Percentiles rank a stretch among this genome's conserved stretches.
These are phyloP conservation scores for Empidonax traillii DNA, from an alignment of 2,113 vertebrate species.

Conservation along the genomic window DNA sequence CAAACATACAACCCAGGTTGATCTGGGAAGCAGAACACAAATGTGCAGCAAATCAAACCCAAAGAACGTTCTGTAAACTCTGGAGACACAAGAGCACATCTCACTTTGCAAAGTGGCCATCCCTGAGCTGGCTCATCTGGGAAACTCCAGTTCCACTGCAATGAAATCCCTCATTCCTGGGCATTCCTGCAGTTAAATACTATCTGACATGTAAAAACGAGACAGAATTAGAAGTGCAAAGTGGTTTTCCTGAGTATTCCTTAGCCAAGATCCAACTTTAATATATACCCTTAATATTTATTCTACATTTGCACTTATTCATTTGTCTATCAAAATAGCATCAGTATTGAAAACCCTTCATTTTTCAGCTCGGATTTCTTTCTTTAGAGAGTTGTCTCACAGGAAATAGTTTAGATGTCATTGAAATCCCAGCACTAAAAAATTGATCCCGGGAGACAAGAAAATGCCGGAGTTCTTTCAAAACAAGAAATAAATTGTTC, in stretches of 20 bases:
- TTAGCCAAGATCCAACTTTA: neutral
- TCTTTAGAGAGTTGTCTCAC: neutral
- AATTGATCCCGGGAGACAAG: neutral
- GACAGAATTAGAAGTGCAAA: neutral
- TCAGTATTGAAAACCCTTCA: neutral
- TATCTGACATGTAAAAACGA: neutral
- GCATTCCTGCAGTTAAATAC: neutral
- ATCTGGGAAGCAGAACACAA: neutral
- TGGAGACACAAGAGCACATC: neutral
- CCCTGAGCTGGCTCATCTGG: neutral
- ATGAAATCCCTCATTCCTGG: neutral
- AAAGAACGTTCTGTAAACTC: neutral
- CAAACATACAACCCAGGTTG: neutral
- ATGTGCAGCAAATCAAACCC: neutral
- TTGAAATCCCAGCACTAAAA: neutral
- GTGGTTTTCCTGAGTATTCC: neutral
- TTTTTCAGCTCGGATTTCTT: neutral
- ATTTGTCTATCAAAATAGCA: neutral
- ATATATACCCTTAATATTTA: neutral
- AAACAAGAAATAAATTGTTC: neutral
- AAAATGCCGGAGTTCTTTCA: neutral
- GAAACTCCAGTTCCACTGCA: neutral
- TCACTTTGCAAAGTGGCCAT: neutral
- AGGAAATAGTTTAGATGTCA: neutral
- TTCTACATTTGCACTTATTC: neutral